A percentile compares a stretch with the other conserved stretches of the same genome.
phyloP scores from a whole-genome alignment of 2,888 invertebrate species.

The Lottia scabra region DNA sequence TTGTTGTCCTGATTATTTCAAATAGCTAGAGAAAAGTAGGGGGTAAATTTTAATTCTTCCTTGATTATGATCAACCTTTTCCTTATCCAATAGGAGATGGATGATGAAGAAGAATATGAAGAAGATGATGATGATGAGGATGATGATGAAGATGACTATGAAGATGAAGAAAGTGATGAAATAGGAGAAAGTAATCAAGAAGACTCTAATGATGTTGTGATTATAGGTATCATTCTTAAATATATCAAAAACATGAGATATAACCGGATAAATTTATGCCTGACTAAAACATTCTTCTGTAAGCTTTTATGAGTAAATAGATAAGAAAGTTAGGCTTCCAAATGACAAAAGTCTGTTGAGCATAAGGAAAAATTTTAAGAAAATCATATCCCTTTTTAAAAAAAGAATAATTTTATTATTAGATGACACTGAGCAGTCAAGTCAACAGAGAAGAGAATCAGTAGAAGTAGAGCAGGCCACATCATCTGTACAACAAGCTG shows the following conservation, averaged over 20 bases:
- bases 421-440: slow-evolving; percentile 40
- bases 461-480: slow-evolving; percentile 25
- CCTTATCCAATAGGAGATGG: slow-evolving; percentile 15
- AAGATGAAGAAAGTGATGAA: slow-evolving; percentile 40
- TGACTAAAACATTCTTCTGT: too few species aligned
- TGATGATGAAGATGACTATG: slow-evolving; percentile 77
- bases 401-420: background rate
- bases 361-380: too few species aligned
- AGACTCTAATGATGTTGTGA: slow-evolving; percentile 54
- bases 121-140: slow-evolving; percentile 54
- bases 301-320: too few species aligned
- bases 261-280: too few species aligned
- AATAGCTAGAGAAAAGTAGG: too few species aligned
- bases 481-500: too few species aligned
- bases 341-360: too few species aligned
- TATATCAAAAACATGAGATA: too few species aligned
- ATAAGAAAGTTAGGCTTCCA: too few species aligned
- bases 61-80: too few species aligned
- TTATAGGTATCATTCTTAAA: slow-evolving; percentile 41
- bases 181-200: slow-evolving; percentile 34
- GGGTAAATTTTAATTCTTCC: too few species aligned
- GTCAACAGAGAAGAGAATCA: slow-evolving; percentile 32
- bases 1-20: too few species aligned
- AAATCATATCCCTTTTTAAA: background rate
- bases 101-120: slow-evolving; percentile 41